A percentile compares a stretch with the other conserved stretches of the same genome.
These are phyloP conservation scores for Drosophila testacea DNA, from an alignment of 2,888 invertebrate genomes.

Conservation along the genomic window DNA sequence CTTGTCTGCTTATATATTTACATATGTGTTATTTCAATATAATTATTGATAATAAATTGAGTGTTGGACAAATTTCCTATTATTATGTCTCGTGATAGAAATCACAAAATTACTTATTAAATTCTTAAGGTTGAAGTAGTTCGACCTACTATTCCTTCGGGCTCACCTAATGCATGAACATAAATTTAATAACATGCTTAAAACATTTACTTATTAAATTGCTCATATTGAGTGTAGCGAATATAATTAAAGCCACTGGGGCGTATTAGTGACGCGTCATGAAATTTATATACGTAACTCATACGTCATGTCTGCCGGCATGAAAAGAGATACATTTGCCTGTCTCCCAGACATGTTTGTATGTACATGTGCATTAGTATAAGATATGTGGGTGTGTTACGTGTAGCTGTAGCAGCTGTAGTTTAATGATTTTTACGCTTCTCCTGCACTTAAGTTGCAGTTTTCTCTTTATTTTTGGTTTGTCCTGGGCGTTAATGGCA, in stretches of 20 bases:
- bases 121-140: not conserved
- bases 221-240: constrained; percentile 5
- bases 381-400: constrained; percentile 20
- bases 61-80: not conserved
- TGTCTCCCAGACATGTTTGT: constrained; percentile 28
- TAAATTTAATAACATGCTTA: not conserved
- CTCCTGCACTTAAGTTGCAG: constrained; percentile 69
- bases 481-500: constrained; percentile 70
- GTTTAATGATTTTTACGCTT: constrained; percentile 76
- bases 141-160: not conserved
- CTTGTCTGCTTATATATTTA: constrained; percentile 1
- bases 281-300: constrained; percentile 69
- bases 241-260: constrained; percentile 60
- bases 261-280: constrained; percentile 67
- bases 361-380: constrained; percentile 11
- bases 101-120: not conserved
- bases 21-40: not conserved
- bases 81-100: not conserved
- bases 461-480: constrained; percentile 49
- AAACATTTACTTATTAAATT: constrained; percentile 15
- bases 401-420: constrained; percentile 42
- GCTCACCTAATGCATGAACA: not conserved
- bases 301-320: constrained; percentile 66
- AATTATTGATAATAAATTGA: not conserved
- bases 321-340: constrained; percentile 46